These are phyloP conservation scores for Eptesicus fuscus DNA, from an alignment of 2,113 vertebrate species.

Conservation along the genomic window DNA sequence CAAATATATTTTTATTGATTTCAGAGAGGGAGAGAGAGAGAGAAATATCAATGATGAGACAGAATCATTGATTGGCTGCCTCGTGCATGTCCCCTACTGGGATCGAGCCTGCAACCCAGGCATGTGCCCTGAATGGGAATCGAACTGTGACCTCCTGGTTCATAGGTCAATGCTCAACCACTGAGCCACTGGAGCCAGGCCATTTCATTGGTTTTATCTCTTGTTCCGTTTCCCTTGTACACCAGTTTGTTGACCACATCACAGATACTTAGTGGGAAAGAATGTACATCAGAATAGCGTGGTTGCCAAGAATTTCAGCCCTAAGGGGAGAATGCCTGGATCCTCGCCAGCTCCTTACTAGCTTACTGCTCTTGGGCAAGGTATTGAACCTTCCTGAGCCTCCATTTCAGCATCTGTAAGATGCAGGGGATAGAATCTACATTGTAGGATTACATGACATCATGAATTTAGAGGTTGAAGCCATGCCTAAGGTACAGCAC, in stretches of 20 bases:
- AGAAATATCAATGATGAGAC: no score
- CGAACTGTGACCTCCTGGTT: no score
- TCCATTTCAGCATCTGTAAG: not conserved
- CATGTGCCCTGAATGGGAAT: no score
- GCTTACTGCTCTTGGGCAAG: not conserved
- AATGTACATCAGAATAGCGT: rapidly evolving
- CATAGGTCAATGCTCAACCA: no score
- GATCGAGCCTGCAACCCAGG: no score
- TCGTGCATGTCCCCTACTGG: no score
- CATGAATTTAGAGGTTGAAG: not conserved
- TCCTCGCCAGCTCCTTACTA: not conserved
- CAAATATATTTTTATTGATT: no score
- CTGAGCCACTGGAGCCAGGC: no score
- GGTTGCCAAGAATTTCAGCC: not conserved
- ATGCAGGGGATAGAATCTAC: not conserved
- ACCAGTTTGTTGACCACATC: not conserved
- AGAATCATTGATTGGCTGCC: no score
- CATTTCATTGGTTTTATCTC: no score
- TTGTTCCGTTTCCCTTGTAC: not conserved
- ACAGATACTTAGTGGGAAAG: not conserved
- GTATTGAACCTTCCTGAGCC: not conserved
- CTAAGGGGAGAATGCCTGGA: not conserved
- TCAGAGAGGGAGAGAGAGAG: no score
- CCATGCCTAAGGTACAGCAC: rapidly evolving
- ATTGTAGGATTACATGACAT: rapidly evolving